Evolutionary conservation across 2,797 vertebrate genomes (phyloP).

Genomic region (Oreochromis mossambicus): DNA sequence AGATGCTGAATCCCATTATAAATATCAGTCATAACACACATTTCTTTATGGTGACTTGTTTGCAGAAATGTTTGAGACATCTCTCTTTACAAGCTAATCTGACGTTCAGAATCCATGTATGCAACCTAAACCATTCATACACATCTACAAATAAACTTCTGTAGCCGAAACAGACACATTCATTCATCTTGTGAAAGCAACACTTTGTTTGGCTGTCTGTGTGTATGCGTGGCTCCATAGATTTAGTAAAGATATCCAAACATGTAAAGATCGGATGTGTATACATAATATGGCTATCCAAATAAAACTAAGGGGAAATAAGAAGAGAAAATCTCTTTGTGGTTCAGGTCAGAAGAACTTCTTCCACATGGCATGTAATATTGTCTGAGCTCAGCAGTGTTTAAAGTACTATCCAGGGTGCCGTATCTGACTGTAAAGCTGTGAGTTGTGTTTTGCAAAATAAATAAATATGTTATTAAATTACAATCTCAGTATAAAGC

Average conservation of each 20-base stretch:
- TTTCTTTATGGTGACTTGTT: neutral
- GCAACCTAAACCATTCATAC: neutral
- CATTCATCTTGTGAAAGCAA: neutral
- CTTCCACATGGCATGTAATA: neutral
- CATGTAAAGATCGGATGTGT: neutral
- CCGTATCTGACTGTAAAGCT: neutral
- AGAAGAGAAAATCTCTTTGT: neutral
- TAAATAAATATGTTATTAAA: neutral
- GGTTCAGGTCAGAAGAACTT: neutral
- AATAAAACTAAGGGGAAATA: neutral
- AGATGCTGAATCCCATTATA: neutral
- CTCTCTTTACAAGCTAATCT: neutral
- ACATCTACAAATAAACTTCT: neutral
- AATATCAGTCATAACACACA: neutral
- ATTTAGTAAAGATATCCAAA: neutral
- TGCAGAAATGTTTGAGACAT: neutral
- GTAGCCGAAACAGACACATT: neutral
- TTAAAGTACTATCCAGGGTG: neutral
- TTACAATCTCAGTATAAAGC: neutral
- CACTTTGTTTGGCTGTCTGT: neutral
- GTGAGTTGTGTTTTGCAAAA: neutral
- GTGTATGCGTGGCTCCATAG: neutral
- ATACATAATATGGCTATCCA: neutral
- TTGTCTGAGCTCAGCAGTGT: neutral
- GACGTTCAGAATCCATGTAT: neutral